Conservation (phyloP, 92 coral and sea anemone species). For the Meandrina meandrites region DNA sequence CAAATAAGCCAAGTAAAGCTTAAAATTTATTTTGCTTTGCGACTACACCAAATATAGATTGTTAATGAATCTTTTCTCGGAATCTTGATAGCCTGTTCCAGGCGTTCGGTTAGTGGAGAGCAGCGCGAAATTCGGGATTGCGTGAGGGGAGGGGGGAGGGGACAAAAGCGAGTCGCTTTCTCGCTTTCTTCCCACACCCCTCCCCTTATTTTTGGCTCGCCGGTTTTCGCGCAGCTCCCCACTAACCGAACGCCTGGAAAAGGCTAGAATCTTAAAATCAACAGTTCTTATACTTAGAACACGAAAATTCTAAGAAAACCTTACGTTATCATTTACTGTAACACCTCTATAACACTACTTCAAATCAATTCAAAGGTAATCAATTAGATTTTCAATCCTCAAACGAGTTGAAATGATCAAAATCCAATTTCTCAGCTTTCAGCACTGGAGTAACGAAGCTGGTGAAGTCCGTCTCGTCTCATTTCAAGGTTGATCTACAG, state of each 20-base stretch:
- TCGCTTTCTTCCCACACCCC: no score
- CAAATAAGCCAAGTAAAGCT: not conserved
- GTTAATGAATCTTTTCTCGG: not conserved
- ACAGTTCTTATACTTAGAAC: not conserved
- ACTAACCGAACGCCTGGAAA: no score
- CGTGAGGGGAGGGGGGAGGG: no score
- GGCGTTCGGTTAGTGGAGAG: no score
- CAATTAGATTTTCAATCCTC: not conserved
- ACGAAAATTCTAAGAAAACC: not conserved
- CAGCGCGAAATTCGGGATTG: no score
- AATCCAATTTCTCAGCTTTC: not conserved
- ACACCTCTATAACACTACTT: not conserved
- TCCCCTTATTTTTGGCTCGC: no score
- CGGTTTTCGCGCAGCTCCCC: no score
- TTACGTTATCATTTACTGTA: not conserved
- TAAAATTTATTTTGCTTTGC: not conserved
- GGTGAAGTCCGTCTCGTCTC: not conserved
- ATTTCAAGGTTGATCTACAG: conserved; percentile 10
- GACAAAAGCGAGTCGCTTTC: no score
- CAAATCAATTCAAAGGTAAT: not conserved
- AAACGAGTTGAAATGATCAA: not conserved
- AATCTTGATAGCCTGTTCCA: not conserved
- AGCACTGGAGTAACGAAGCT: not conserved
- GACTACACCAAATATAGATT: not conserved
- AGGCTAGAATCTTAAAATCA: not conserved